Evolutionary conservation across 1,140 invertebrate genomes (phyloP), one percentile per base, ranked within the genome.

Genomic region (Drosophila nannoptera): DNA sequence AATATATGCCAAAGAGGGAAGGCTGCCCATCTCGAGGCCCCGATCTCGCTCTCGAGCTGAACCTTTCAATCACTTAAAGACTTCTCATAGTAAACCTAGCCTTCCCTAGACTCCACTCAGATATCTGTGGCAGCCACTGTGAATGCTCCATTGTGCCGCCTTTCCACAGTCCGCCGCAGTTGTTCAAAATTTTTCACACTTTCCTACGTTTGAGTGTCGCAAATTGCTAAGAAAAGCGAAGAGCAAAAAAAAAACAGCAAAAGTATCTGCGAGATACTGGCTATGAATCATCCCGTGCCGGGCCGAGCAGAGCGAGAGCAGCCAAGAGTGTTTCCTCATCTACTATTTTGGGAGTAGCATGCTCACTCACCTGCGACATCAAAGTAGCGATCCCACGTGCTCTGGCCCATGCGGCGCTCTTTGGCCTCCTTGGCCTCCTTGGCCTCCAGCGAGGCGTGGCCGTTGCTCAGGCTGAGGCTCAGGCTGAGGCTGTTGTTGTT

Each of bases 191-290:
- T 71, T 69, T 84, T 87, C 82, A 86, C 81, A 86, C 81, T 75
- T 84, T 84, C 77, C 63, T 84, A 81, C 81, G 70, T 86, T 77
- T 69, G 87, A 86, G 73, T 86, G 82, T 86, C 71, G 81, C 81
- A 86, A 86, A 87, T 87, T 87, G 77, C 83, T 67, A 63, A 69
- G 77, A 64, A 75, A 75, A 82, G 45, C 43, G 67, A 82, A 67
- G 58, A 52, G 64, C 16, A 8, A 46, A 54, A 83, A 71, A 46
- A 73, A 73, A 75, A 22, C 22, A 82, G 61, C 52, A 72, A 68
- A 64, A 64, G 69, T 61, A 69, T 70, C 58, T 73, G 12, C 12
- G 31, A 66, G 52, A 60, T 55, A 50, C 12, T 29, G 43, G 38
- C 63, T 48, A 80, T 86, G 81, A 86, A 81, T 86, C 82, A 86